Conservation (phyloP, 2,113 vertebrate genomes). For the Coregonus clupeaformis region DNA sequence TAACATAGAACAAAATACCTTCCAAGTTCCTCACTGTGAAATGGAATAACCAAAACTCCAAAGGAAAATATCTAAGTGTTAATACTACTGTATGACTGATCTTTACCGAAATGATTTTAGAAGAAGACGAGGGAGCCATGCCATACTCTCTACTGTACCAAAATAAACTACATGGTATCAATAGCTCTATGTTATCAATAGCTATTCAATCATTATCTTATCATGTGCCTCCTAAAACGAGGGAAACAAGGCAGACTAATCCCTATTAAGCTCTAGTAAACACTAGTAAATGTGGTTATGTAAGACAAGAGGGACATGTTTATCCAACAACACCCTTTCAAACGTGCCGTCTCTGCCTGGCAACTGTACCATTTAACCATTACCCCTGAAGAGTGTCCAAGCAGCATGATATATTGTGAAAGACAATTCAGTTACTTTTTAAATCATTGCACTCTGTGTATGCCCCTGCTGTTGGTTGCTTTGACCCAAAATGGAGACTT, state of each 20-base stretch:
- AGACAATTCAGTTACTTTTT: too few relatives aligned
- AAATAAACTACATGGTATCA: background rate
- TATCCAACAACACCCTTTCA: background rate
- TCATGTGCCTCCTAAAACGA: constrained; percentile 22
- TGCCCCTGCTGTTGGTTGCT: background rate
- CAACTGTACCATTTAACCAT: constrained; percentile 1
- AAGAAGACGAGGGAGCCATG: background rate
- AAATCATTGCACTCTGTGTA: background rate
- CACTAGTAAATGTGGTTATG: constrained; percentile 8
- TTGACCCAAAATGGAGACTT: constrained; percentile 1
- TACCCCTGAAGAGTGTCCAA: background rate
- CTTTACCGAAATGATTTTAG: background rate
- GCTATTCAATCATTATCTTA: constrained; percentile 26
- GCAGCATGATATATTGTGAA: too few relatives aligned
- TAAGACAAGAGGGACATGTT: background rate
- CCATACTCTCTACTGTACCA: background rate
- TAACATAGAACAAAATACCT: constrained; percentile 7
- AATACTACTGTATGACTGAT: background rate
- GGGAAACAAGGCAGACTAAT: constrained; percentile 16
- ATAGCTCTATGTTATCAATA: constrained; percentile 8
- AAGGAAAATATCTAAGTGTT: too few relatives aligned
- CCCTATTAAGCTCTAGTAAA: constrained; percentile 20
- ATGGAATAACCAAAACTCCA: too few relatives aligned
- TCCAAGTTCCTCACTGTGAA: background rate
- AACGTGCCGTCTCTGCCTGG: background rate